phyloP scores from a whole-genome alignment of 2,113 vertebrate genomes.

The Carassius auratus region DNA sequence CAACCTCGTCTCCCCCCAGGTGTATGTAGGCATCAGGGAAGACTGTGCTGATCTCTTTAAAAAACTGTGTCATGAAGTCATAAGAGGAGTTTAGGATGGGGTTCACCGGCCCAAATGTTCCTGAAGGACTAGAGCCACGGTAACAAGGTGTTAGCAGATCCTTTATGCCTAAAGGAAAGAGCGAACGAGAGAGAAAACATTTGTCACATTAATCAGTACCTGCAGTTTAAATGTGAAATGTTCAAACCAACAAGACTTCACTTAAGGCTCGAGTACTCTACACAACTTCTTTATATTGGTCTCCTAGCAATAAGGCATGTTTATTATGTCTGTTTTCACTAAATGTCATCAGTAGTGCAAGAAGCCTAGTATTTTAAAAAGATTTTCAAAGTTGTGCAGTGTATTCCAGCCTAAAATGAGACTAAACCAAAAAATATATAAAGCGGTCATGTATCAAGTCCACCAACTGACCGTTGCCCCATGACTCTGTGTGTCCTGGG shows the following conservation, averaged over 20 bases:
- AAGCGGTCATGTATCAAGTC: neutral
- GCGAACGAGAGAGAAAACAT: neutral
- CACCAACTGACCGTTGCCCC: conserved; percentile 86
- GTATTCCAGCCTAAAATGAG: too few species aligned
- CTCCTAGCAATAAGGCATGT: too few species aligned
- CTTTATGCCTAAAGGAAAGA: conserved; percentile 76
- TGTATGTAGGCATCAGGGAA: conserved; percentile 92
- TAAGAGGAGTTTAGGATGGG: conserved; percentile 90
- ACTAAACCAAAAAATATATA: neutral
- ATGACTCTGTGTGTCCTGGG: conserved; percentile 89
- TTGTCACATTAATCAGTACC: neutral
- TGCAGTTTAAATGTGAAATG: too few species aligned
- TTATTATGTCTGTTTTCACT: too few species aligned
- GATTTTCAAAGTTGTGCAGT: too few species aligned
- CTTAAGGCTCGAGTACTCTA: too few species aligned
- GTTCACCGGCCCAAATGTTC: conserved; percentile 86
- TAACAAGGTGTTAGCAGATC: conserved; percentile 90
- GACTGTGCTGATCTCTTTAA: conserved; percentile 85
- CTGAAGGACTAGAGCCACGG: conserved; percentile 58
- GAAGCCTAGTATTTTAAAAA: too few species aligned
- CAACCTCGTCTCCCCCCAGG: conserved; percentile 95
- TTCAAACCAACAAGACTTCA: too few species aligned
- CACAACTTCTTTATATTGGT: too few species aligned
- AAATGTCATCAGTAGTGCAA: too few species aligned
- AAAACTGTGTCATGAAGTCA: conserved; percentile 84